Evolutionary conservation across 2,888 invertebrate genomes (phyloP).

Genomic region (Melanotus villosus): DNA sequence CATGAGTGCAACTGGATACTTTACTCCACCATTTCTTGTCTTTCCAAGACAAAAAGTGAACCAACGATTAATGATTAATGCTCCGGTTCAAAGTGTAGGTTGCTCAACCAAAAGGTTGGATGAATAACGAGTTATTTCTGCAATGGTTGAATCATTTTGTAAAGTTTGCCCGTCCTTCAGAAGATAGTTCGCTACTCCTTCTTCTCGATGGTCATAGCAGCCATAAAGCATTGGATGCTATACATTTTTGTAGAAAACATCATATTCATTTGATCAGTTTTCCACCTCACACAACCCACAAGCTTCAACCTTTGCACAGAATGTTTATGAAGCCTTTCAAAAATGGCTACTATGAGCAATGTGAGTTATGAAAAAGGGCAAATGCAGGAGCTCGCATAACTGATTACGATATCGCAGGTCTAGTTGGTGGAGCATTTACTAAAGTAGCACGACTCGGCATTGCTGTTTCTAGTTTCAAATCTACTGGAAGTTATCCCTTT

Average conservation of each 20-base stretch:
- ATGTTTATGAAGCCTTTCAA: slow-evolving; percentile 7
- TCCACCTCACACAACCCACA: no score
- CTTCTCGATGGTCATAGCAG: not conserved
- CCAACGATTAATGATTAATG: not conserved
- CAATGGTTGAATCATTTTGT: not conserved
- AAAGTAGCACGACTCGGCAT: not conserved
- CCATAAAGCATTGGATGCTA: not conserved
- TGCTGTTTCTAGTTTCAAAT: not conserved
- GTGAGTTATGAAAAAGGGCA: no score
- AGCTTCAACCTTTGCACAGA: not conserved
- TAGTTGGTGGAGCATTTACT: no score
- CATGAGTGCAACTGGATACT: not conserved
- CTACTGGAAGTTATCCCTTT: not conserved
- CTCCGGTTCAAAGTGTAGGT: not conserved
- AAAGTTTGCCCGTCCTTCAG: not conserved
- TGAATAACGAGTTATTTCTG: not conserved
- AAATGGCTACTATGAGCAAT: no score
- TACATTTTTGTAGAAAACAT: not conserved
- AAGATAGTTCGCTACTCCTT: not conserved
- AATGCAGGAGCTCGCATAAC: not conserved
- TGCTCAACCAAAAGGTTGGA: not conserved
- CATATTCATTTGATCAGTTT: slow-evolving; percentile 11
- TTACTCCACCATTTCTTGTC: not conserved
- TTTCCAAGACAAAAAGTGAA: not conserved
- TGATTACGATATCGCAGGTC: not conserved